Evolutionary conservation across 2,113 vertebrate genomes (phyloP).

Genomic region (Geococcyx californianus): DNA sequence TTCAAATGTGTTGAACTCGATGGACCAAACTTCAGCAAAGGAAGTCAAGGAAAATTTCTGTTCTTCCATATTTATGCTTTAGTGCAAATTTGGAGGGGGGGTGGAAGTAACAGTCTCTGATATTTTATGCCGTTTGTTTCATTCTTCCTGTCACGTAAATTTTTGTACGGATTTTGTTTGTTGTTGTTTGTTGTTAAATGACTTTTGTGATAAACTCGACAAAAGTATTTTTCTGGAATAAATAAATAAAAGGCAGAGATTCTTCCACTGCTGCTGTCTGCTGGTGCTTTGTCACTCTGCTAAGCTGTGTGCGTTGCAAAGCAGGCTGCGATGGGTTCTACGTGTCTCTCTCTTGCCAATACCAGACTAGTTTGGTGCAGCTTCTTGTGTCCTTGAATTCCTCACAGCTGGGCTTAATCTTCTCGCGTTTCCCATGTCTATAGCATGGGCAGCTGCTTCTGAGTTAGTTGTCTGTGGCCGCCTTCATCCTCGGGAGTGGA

Average conservation of each 20-base stretch:
- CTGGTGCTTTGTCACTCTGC: not conserved
- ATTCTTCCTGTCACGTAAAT: constrained; percentile 41
- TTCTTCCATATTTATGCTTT: constrained; percentile 70
- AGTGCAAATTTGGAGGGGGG: constrained; percentile 40
- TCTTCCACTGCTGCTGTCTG: constrained; percentile 7
- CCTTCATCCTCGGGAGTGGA: not conserved
- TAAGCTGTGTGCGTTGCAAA: not conserved
- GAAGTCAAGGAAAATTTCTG: constrained; percentile 60
- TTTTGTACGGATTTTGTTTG: constrained; percentile 74
- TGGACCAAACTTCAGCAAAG: constrained; percentile 66
- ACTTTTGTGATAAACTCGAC: constrained; percentile 75
- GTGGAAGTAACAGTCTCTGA: not conserved
- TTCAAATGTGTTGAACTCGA: not conserved
- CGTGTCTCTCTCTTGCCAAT: not conserved
- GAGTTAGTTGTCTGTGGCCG: not conserved
- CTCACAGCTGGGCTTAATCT: not conserved
- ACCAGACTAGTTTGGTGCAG: not conserved
- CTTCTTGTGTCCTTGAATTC: not conserved
- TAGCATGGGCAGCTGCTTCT: not conserved
- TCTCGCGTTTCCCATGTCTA: not conserved
- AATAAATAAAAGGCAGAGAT: constrained; percentile 79
- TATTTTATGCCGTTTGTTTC: constrained; percentile 31
- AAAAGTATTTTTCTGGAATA: constrained; percentile 81
- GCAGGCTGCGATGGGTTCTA: not conserved
- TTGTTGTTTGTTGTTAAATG: constrained; percentile 52